Evolutionary conservation across 2,888 invertebrate genomes (phyloP), one percentile per base, ranked within the genome.

Genomic region (Hymenopus coronatus): DNA sequence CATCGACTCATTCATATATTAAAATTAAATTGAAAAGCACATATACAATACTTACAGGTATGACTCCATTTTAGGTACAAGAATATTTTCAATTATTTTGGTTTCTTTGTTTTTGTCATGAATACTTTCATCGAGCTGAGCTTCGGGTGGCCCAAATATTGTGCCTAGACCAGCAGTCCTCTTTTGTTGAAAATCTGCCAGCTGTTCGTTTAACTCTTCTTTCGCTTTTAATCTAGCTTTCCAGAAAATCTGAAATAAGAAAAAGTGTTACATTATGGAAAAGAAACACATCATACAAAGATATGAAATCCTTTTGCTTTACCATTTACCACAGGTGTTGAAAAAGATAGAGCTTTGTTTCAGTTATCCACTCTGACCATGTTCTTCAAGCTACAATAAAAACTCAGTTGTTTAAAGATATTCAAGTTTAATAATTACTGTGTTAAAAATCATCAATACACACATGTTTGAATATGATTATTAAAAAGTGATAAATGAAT

Each of bases 161-260:
- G 97, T 96, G 25, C 97, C 98, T 90, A 99, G 94, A 2, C 99
- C 99, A 81, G 98, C 97, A 82, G 97, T 97, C 91, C 98, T 94
- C 93, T 98, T 98, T 91, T 97, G 96, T 92, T 98, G 96, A 93
- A 97, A 97, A 93, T 98, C 98, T 46, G 95, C 95, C 88, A 98
- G 94, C 92, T 97, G 97, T 91, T 96, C 96, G 88, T 96, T 95
- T 88, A 98, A 94, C 92, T 97, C 97, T 91, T 97, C 97, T 92
- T 97, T 96, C 9, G 98, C 98, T 91, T 96, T 96, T 91, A 96
- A 95, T 82, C 99, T 95, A 88, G 98, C 98, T 92, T 98, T 97
- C 94, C 97, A 96, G 93, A 99, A 99, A 90, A 96, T 94, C 93
- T 94, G 91, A n/a, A 92, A 90, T 86, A 82, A 90, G 2, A 70